phyloP scores from a whole-genome alignment of 2,888 invertebrate species.

The Mesodorylaimus sp. region DNA sequence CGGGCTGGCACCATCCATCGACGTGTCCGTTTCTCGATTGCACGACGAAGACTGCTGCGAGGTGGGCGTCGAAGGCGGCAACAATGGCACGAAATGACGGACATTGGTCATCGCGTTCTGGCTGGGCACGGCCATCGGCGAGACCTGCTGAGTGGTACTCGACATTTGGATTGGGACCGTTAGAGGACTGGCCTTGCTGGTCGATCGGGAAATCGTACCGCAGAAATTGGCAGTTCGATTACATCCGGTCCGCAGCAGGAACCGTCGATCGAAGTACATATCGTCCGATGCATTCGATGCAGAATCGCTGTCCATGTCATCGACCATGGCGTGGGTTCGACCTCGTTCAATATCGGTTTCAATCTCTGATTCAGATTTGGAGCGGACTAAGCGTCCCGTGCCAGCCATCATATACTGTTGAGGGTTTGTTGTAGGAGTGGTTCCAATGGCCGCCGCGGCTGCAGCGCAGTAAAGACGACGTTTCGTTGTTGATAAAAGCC shows the following conservation, averaged over 20 bases:
- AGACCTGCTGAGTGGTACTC: background rate
- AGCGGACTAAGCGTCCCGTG: conserved; percentile 3
- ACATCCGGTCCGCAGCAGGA: background rate
- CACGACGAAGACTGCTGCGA: too few species aligned
- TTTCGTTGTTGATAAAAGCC: too few species aligned
- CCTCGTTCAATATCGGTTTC: conserved; percentile 10
- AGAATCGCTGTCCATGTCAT: conserved; percentile 3
- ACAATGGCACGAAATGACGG: too few species aligned
- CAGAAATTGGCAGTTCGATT: background rate
- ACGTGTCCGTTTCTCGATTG: too few species aligned
- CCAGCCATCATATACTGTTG: too few species aligned
- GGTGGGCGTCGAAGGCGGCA: too few species aligned
- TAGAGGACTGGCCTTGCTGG: too few species aligned
- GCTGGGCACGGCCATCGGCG: too few species aligned
- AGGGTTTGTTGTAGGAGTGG: too few species aligned
- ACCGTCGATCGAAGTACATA: conserved; percentile 6
- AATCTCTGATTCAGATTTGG: conserved; percentile 11
- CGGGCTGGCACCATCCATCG: background rate
- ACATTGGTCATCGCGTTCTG: too few species aligned
- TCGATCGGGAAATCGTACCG: background rate
- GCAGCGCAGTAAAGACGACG: too few species aligned
- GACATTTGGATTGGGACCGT: background rate
- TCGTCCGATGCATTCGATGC: conserved; percentile 8
- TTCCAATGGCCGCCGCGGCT: too few species aligned
- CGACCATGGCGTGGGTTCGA: background rate